These are phyloP conservation scores for Amia ocellicauda DNA, from an alignment of 2,113 vertebrate genomes.

Conservation along the genomic window DNA sequence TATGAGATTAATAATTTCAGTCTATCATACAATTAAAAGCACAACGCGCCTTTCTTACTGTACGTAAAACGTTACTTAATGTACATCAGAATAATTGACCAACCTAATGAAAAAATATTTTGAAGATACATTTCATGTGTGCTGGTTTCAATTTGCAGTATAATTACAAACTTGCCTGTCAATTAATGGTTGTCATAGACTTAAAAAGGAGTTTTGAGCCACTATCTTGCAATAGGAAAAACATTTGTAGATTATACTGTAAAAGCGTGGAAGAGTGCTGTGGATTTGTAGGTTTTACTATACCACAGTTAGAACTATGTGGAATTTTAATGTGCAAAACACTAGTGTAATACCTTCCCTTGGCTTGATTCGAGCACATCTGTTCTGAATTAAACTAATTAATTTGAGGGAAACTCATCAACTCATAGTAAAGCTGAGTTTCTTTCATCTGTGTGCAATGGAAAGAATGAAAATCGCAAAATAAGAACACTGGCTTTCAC, in stretches of 20 bases:
- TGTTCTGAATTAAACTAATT: conserved; percentile 7
- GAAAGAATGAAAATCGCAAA: not conserved
- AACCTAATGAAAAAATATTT: too few relatives aligned
- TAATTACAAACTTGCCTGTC: too few relatives aligned
- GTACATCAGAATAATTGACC: too few relatives aligned
- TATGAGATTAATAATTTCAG: too few relatives aligned
- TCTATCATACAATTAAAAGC: too few relatives aligned
- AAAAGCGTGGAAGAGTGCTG: too few relatives aligned
- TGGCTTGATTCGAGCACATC: not conserved
- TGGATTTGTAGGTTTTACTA: not conserved
- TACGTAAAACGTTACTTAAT: too few relatives aligned
- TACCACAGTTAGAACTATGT: not conserved
- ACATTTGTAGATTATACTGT: too few relatives aligned
- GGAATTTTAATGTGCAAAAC: not conserved
- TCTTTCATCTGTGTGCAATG: not conserved
- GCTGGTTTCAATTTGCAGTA: too few relatives aligned
- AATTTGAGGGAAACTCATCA: conserved; percentile 20
- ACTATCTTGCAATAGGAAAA: conserved; percentile 14
- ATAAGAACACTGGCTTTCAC: conserved; percentile 12
- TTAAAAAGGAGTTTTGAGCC: not conserved
- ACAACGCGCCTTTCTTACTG: too few relatives aligned
- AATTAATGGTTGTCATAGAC: too few relatives aligned
- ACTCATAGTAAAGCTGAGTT: conserved; percentile 1
- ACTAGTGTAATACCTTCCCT: not conserved
- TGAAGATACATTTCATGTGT: too few relatives aligned